These are phyloP conservation scores for Pseudorhiza aurosa DNA, from an alignment of 30 jellyfish, hydroid and myxozoan species.

Conservation along the genomic window DNA sequence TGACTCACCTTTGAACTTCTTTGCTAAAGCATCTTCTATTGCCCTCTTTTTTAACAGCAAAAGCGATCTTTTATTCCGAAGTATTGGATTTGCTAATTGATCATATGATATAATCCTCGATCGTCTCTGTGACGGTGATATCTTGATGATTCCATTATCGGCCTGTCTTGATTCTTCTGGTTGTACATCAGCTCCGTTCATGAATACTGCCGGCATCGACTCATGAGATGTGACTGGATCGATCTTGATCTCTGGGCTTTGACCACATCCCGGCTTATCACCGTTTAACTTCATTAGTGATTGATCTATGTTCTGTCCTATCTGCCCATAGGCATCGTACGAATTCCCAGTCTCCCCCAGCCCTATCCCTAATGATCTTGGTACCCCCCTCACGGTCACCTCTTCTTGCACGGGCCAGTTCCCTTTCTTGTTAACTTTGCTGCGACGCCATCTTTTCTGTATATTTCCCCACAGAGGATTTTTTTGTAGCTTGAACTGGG, in stretches of 20 bases:
- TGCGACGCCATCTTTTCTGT: constrained; percentile 70
- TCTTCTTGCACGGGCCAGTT: constrained; percentile 15
- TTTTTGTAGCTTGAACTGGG: constrained; percentile 58
- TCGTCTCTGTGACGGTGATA: constrained; percentile 48
- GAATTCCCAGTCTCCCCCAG: constrained; percentile 59
- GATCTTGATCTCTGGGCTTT: constrained; percentile 2
- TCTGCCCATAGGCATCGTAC: constrained; percentile 79
- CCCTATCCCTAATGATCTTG: constrained; percentile 30
- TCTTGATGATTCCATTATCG: constrained; percentile 55
- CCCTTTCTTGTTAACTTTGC: constrained; percentile 18
- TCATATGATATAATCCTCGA: neutral
- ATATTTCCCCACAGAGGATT: constrained; percentile 70
- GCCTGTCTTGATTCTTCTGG: constrained; percentile 23
- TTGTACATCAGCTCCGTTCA: constrained; percentile 22
- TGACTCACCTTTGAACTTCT: constrained; percentile 37
- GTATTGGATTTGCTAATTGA: neutral
- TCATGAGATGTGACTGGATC: constrained; percentile 17
- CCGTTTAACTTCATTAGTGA: constrained; percentile 21
- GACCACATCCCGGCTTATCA: constrained; percentile 1
- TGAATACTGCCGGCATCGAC: neutral
- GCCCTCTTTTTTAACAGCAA: constrained; percentile 24
- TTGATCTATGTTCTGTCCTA: constrained; percentile 64
- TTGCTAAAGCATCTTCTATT: constrained; percentile 31
- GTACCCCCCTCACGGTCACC: constrained; percentile 4
- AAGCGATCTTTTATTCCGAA: constrained; percentile 40